Conservation (phyloP, 2,113 vertebrate species). For the Sinocyclocheilus grahami region DNA sequence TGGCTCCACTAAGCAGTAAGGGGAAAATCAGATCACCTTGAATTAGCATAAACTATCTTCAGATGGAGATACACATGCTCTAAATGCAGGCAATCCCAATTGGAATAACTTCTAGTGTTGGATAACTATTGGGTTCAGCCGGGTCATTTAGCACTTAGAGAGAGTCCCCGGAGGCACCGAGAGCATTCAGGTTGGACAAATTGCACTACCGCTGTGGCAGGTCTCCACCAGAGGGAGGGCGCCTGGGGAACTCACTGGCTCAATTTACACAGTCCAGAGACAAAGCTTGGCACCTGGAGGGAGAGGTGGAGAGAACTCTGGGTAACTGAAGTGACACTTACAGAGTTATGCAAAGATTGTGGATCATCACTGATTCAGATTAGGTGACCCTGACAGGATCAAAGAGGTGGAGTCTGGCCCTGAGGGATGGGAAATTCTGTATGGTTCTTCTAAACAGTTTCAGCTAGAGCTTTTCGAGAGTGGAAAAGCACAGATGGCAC, state of each 20-base stretch:
- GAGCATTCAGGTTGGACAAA: conserved; percentile 74
- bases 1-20: conserved; percentile 67
- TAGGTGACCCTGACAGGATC: conserved; percentile 16
- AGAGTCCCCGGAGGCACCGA: conserved; percentile 71
- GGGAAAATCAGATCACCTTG: conserved; percentile 77
- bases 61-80: conserved; percentile 66
- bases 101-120: conserved; percentile 67
- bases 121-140: conserved; percentile 74
- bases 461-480: neutral
- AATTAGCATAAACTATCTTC: conserved; percentile 78
- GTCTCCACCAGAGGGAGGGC: conserved; percentile 56
- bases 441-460: conserved; percentile 31
- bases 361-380: conserved; percentile 42
- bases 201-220: conserved; percentile 72
- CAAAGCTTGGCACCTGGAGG: conserved; percentile 60
- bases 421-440: conserved; percentile 54
- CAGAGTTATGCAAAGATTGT: conserved; percentile 57
- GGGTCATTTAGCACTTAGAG: conserved; percentile 78
- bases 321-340: conserved; percentile 68
- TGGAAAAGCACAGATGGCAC: neutral
- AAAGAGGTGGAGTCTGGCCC: neutral
- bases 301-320: conserved; percentile 30
- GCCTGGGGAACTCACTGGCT: conserved; percentile 68
- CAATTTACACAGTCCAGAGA: conserved; percentile 72
- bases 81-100: conserved; percentile 68